Evolutionary conservation across 1,140 invertebrate species (phyloP), one percentile per base, ranked within the genome.

Genomic region (Hyles euphorbiae): DNA sequence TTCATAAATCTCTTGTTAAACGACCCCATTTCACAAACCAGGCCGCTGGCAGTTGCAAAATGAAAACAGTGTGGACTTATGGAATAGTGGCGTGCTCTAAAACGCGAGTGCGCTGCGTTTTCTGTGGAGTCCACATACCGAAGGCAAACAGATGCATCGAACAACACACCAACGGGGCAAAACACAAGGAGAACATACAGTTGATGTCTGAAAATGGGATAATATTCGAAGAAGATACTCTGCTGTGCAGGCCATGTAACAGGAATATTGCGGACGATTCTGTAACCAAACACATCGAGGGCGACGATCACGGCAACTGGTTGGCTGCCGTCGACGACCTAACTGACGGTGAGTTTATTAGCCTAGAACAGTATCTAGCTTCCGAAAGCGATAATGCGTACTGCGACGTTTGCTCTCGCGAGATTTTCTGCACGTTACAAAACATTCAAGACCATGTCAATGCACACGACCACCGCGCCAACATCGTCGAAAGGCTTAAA

Each of bases 71-170:
- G 36, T 47, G 75, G 33, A 53, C 64, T 4, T 77, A 67, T 56
- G 81, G 78, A 5, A 77, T 83, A 54, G 67, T 83, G 10, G 69
- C 68, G 6, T 73, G 61, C 44, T 77, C 78, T 2, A 79, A 81
- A 61, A 78, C 74, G 10, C 70, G 73, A 36, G 76, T 84, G 11
- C 77, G 76, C 33, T 83, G 81, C 52, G 60, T 81, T 32, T 80
- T 79, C 58, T 84, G 81, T 61, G 78, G 73, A 11, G 81, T 84
- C 11, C 67, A 68, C 53, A 81, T 84, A 63, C 78, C 79, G 3
- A 84, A 82, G 53, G 78, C 79, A 3, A 77, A 59, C 36, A 84
- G 76, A 74, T 82, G 78, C 56, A 82, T 84, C 40, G 81, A 84
- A 56, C 78, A 84, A 55, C 81, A 84, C 53, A 73, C 65, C 34